Evolutionary conservation across 2,888 invertebrate genomes (phyloP), one percentile per base, ranked within the genome.

Genomic region (Dyspetes luteomarginatus): DNA sequence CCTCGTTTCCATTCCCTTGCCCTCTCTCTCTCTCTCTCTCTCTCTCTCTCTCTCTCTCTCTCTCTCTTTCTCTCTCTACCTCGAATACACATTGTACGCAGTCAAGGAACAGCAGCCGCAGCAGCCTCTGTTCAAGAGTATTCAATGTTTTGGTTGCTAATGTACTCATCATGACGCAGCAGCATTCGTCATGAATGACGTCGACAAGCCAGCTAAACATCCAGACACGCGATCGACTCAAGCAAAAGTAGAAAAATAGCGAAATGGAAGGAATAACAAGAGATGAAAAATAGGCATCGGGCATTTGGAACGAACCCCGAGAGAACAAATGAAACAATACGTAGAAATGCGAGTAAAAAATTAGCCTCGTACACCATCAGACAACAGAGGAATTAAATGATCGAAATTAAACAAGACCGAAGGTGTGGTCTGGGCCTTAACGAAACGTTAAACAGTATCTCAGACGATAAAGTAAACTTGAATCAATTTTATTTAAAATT

Each of bases 101-200:
- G 17, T 22, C 75, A 15, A 64, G 36, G 15, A 48, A 15, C 26
- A 52, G 17, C 41, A 48, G 15, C 68, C 30, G 43, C 67, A 41
- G 62, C 62, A 36, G 55, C 55, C 60, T 64, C 56, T 58, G 48
- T 58, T 71, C 30, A 36, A 17, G 22, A 60, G 72, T 64, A 78
- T 58, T 67, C 85, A 81, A 81, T 88, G 89, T 88, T 89, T 85
- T 89, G 87, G 82, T 89, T 88, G 86, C 88, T 88, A 88, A 88
- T 88, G 88, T 84, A 87, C 86, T 85, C 65, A 26, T 75, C 75
- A 62, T 50, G 72, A 74, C 55, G 62, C 2, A 43, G 62, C 36
- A 41, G 52, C 48, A 41, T 64, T 68, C 24, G 68, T 78, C 60
- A 36, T 41, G 19, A 15, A 30, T 24, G 41, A 41, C 24, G 26